Percentiles rank a stretch among this genome's conserved stretches.
Evolutionary conservation across 2,888 invertebrate genomes (phyloP).

Genomic region (Oeneis ivallda): DNA sequence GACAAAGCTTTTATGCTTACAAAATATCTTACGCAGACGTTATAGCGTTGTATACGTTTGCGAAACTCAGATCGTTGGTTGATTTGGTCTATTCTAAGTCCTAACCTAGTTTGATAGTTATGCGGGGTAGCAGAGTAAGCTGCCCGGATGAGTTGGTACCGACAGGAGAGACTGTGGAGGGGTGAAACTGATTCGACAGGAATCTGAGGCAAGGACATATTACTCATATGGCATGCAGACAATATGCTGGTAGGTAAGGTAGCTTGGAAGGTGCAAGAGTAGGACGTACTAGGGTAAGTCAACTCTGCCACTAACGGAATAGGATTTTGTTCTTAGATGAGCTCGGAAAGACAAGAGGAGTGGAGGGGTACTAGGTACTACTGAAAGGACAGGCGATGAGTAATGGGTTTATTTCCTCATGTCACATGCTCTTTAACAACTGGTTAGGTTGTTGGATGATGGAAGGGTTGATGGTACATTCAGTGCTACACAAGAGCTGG

Average conservation of each 20-base stretch:
- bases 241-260: too few relatives aligned
- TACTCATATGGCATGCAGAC: too few relatives aligned
- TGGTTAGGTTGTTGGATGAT: too few relatives aligned
- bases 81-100: neutral
- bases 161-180: neutral
- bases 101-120: neutral
- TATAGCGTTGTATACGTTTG: neutral
- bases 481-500: too few relatives aligned
- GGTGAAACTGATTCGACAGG: neutral
- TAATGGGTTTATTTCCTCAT: too few relatives aligned
- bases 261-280: too few relatives aligned
- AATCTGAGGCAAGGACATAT: neutral
- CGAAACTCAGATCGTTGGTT: neutral
- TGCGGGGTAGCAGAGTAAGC: neutral
- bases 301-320: too few relatives aligned
- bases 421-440: too few relatives aligned
- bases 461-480: too few relatives aligned
- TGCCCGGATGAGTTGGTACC: neutral
- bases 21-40: neutral
- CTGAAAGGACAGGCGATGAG: neutral
- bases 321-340: neutral
- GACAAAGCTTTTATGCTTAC: too few relatives aligned
- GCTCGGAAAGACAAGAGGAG: neutral
- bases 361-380: too few relatives aligned
- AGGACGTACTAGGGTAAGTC: too few relatives aligned